Percentiles rank a stretch among this genome's conserved stretches.
Conservation (phyloP, 2,888 invertebrate species). For the Syrphus vitripennis region DNA sequence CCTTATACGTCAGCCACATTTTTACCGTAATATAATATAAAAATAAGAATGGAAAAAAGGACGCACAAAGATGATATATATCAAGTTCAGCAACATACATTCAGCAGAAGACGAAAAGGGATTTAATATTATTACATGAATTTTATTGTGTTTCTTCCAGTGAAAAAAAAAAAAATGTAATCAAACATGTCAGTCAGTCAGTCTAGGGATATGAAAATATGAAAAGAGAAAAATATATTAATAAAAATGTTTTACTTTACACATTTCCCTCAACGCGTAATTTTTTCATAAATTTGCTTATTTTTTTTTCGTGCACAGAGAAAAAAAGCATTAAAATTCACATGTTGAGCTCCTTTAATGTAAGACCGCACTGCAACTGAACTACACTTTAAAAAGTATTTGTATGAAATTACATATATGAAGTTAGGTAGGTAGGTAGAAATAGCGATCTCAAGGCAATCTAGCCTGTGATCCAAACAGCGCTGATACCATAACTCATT, state of each 20-base stretch:
- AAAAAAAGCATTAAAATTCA: too few species aligned
- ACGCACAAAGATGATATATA: background rate
- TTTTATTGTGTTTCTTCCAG: background rate
- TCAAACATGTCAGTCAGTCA: constrained; percentile 8
- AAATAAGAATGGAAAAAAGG: background rate
- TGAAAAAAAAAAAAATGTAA: background rate
- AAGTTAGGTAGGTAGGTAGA: too few species aligned
- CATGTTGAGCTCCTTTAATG: too few species aligned
- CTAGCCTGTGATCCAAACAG: too few species aligned
- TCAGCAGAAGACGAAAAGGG: background rate
- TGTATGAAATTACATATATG: too few species aligned
- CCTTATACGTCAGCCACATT: constrained; percentile 35
- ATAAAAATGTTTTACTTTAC: constrained; percentile 4
- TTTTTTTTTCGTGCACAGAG: background rate
- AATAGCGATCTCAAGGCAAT: too few species aligned
- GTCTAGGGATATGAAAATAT: background rate
- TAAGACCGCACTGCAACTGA: too few species aligned
- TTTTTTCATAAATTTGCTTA: background rate
- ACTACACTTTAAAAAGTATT: too few species aligned
- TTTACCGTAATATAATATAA: constrained; percentile 11
- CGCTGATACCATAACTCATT: too few species aligned
- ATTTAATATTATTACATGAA: background rate
- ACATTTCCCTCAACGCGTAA: background rate
- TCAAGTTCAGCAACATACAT: background rate
- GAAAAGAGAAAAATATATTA: background rate